A percentile compares a stretch with the other conserved stretches of the same genome.
phyloP scores from a whole-genome alignment of 2,797 vertebrate species.

The Gallinago nigripennis region DNA sequence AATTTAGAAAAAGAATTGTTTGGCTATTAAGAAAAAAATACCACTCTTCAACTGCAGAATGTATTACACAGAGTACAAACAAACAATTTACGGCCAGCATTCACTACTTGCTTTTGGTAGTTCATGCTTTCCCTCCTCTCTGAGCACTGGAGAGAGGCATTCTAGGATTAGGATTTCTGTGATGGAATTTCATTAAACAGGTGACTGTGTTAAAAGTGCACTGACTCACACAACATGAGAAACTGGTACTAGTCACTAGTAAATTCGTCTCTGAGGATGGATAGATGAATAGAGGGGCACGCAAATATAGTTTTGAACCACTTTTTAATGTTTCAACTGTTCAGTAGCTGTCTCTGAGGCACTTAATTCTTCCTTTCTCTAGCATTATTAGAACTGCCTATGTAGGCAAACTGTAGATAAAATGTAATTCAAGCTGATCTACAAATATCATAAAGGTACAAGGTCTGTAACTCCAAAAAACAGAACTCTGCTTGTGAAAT shows the following conservation, averaged over 20 bases:
- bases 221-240: background rate
- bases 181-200: slow-evolving; percentile 56
- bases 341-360: background rate
- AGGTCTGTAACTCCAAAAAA: slow-evolving; percentile 18
- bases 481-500: background rate
- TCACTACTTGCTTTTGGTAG: background rate
- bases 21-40: background rate
- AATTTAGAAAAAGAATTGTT: background rate
- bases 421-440: background rate
- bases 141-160: slow-evolving; percentile 40
- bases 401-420: background rate
- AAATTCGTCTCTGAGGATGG: background rate
- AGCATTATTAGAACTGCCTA: background rate
- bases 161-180: slow-evolving; percentile 44
- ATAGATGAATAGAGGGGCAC: background rate
- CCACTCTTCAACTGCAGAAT: background rate
- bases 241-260: background rate
- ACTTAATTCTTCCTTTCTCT: background rate
- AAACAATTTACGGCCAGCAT: background rate
- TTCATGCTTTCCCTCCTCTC: slow-evolving; percentile 1
- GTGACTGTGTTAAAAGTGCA: slow-evolving; percentile 48
- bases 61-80: background rate
- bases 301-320: background rate
- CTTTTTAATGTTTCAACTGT: background rate
- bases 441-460: background rate